These are phyloP conservation scores for Acrobasis consociella DNA, from an alignment of 2,888 invertebrate species.

Conservation along the genomic window DNA sequence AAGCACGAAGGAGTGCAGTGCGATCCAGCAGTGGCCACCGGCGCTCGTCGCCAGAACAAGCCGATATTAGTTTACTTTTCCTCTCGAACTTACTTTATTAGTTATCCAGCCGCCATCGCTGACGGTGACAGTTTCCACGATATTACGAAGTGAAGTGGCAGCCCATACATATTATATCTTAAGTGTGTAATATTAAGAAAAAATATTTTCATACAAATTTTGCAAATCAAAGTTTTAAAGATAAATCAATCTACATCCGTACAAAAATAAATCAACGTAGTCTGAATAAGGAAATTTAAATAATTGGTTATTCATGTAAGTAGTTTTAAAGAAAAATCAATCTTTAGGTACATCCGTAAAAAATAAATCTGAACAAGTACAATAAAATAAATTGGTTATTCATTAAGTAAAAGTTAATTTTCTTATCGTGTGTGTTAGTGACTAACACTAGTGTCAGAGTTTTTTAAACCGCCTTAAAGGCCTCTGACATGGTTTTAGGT, in stretches of 20 bases:
- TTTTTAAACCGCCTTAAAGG: too few species aligned
- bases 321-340: too few species aligned
- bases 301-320: too few species aligned
- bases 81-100: constrained; percentile 81
- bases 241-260: constrained; percentile 2
- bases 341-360: too few species aligned
- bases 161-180: constrained; percentile 33
- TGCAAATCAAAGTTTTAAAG: not conserved
- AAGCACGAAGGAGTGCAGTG: constrained; percentile 32
- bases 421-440: too few species aligned
- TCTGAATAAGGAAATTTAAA: too few species aligned
- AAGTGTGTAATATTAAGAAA: not conserved
- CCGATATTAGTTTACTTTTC: constrained; percentile 84
- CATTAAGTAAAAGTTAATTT: too few species aligned
- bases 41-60: constrained; percentile 62
- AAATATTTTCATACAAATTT: constrained; percentile 24
- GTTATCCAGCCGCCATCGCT: constrained; percentile 71
- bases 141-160: constrained; percentile 69
- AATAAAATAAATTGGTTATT: too few species aligned
- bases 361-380: too few species aligned
- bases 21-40: constrained; percentile 45
- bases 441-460: too few species aligned
- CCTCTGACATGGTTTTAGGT: too few species aligned
- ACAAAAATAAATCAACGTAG: constrained; percentile 4
- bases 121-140: constrained; percentile 73